Base-by-base conservation (phyloP, 1,140 invertebrate species). In the Caenorhabditis brenneri region DNA sequence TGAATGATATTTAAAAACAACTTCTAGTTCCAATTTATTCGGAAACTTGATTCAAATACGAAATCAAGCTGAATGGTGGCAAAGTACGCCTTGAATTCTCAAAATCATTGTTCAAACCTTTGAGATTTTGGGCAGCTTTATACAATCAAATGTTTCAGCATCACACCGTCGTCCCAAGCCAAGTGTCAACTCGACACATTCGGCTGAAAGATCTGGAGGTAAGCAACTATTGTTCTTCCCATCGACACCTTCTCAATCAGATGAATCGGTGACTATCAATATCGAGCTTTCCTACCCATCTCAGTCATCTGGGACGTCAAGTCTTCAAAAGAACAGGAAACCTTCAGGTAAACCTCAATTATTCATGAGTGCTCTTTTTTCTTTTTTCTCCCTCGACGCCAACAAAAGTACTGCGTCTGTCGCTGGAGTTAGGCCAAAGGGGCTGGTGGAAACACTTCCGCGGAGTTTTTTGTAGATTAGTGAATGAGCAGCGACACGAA, bases 291-390 rank as follows among this genome's bases (percentile, higher is more conserved):
- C 65, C 15, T 74, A 74, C 29, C 65, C 29, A 74, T 74, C 65
- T 22, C 65, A 74, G n/a, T 74, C 65, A 24, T 74, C 65, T n/a
- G 65, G 65, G 36, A 74, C 65, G 33, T 74, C 65, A 74, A 74
- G 36, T 46, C 65, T 74, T 42, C 65, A 74, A 74, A 74, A 74
- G 36, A 74, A 74, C 65, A 74, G 65, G 65, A 74, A 39, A 39
- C 65, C 65, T 74, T 74, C 65, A 74, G 36, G 65, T 74, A 74
- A 74, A 74, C 36, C 65, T 74, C 65, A 74, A 74, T 42, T 74
- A 74, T 74, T 74, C 65, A 74, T 74, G 65, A 74, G 33, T 39
- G 36, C 65, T 42, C 65, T 74, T 46, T 42, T 74, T 39, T 42
- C 10, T 46, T 24, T 42, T 22, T 27, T 74, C n/a, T n/a, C n/a